phyloP scores from a whole-genome alignment of 2,113 vertebrate genomes.

The Hydrochoerus hydrochaeris region DNA sequence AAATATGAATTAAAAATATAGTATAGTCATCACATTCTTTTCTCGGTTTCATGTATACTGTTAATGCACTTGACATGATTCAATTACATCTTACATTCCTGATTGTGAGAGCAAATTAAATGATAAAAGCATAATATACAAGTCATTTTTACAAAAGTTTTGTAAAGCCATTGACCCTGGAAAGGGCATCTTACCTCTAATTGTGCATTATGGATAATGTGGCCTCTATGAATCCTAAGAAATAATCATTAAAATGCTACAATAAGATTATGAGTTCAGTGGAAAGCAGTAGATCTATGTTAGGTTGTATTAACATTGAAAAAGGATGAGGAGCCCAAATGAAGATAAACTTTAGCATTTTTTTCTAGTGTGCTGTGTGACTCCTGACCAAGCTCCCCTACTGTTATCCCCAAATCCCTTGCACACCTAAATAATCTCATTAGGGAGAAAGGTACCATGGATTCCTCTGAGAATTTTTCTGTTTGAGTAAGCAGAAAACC shows the following conservation, averaged over 20 bases:
- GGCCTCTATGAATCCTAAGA: slow-evolving; percentile 63
- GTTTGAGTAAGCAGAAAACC: slow-evolving; percentile 72
- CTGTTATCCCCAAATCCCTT: slow-evolving; percentile 56
- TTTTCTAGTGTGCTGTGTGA: background rate
- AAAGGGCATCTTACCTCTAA: slow-evolving; percentile 77
- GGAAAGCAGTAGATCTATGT: slow-evolving; percentile 48
- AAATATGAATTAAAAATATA: slow-evolving; percentile 62
- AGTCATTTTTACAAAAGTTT: slow-evolving; percentile 72
- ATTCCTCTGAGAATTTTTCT: slow-evolving; percentile 54
- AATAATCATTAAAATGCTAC: slow-evolving; percentile 65
- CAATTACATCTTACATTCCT: slow-evolving; percentile 59
- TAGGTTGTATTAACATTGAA: slow-evolving; percentile 58
- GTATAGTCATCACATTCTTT: slow-evolving; percentile 63
- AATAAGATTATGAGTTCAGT: slow-evolving; percentile 74
- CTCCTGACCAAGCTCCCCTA: background rate
- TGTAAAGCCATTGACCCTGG: background rate
- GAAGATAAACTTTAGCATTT: background rate
- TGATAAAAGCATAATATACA: slow-evolving; percentile 65
- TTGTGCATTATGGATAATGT: slow-evolving; percentile 61
- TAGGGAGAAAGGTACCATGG: slow-evolving; percentile 63
- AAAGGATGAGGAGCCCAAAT: background rate
- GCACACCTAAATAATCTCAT: slow-evolving; percentile 74
- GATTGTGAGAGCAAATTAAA: slow-evolving; percentile 70
- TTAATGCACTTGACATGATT: slow-evolving; percentile 74
- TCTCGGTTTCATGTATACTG: slow-evolving; percentile 60